phyloP scores from a whole-genome alignment of 2,797 vertebrate genomes.

The Bufotes viridis region DNA sequence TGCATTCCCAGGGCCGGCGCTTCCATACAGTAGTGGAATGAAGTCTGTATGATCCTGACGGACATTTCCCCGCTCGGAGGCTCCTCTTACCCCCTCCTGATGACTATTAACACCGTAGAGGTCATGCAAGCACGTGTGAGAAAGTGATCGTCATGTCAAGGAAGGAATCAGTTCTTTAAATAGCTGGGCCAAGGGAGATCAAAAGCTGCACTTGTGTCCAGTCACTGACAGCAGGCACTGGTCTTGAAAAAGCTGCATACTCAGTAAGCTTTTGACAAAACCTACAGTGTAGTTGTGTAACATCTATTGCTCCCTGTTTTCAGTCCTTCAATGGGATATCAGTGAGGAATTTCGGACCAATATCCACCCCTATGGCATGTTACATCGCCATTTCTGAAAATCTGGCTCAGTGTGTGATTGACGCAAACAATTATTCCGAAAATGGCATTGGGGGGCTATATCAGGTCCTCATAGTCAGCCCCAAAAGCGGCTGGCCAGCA shows the following conservation, averaged over 20 bases:
- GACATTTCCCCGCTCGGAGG: neutral
- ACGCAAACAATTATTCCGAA: too few relatives aligned
- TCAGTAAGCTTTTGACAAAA: neutral
- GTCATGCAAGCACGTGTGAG: neutral
- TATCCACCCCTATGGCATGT: too few relatives aligned
- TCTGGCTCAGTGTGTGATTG: too few relatives aligned
- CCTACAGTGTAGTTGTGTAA: too few relatives aligned
- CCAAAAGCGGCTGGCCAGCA: too few relatives aligned
- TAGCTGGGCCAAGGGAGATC: neutral
- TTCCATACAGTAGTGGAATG: neutral
- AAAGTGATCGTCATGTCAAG: neutral
- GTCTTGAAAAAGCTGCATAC: neutral
- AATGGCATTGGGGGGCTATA: too few relatives aligned
- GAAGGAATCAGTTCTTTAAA: neutral
- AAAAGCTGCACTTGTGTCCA: neutral
- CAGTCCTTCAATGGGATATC: neutral
- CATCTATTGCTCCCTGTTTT: too few relatives aligned
- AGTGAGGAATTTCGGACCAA: too few relatives aligned
- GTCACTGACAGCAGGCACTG: neutral
- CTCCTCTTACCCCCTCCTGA: slow-evolving; percentile 10
- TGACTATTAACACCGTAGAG: neutral
- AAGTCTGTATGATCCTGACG: neutral
- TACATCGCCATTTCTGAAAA: too few relatives aligned
- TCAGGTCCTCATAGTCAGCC: too few relatives aligned
- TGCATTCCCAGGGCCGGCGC: neutral